These are phyloP conservation scores for Leptinotarsa haldemani DNA, from an alignment of 2,888 invertebrate genomes.

Conservation along the genomic window DNA sequence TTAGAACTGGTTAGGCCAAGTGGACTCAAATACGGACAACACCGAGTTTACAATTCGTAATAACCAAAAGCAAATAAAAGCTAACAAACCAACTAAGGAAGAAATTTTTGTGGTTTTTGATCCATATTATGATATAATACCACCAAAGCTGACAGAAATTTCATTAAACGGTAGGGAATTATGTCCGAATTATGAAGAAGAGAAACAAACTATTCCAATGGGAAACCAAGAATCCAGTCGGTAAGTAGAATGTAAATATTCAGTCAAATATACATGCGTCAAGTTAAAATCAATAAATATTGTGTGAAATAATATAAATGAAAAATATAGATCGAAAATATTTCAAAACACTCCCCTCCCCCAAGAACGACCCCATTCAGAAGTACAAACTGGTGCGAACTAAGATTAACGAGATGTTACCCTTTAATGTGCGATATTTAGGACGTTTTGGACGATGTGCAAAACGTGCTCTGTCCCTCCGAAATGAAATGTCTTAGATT, in stretches of 20 bases:
- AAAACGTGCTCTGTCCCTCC: no score
- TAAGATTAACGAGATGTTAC: no score
- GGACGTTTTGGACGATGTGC: no score
- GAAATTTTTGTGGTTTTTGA: conserved; percentile 69
- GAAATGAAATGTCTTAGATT: no score
- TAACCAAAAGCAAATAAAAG: conserved; percentile 69
- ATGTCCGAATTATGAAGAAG: conserved; percentile 61
- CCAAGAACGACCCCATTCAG: no score
- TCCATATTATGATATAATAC: conserved; percentile 66
- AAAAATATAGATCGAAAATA: no score
- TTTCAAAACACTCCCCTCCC: no score
- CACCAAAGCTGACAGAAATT: conserved; percentile 68
- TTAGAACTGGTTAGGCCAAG: conserved; percentile 68
- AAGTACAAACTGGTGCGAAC: no score
- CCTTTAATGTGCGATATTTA: no score
- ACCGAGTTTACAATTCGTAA: conserved; percentile 71
- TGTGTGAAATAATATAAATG: no score
- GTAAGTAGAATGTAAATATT: conserved; percentile 28
- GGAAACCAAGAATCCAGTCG: conserved; percentile 4
- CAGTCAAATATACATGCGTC: no score
- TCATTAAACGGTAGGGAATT: conserved; percentile 71
- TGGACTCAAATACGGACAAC: conserved; percentile 69
- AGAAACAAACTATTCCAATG: conserved; percentile 16
- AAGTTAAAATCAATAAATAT: no score
- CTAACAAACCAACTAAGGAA: conserved; percentile 68